Evolutionary conservation across 64 coral and sea anemone genomes (phyloP).

Genomic region (Exaiptasia diaphana): DNA sequence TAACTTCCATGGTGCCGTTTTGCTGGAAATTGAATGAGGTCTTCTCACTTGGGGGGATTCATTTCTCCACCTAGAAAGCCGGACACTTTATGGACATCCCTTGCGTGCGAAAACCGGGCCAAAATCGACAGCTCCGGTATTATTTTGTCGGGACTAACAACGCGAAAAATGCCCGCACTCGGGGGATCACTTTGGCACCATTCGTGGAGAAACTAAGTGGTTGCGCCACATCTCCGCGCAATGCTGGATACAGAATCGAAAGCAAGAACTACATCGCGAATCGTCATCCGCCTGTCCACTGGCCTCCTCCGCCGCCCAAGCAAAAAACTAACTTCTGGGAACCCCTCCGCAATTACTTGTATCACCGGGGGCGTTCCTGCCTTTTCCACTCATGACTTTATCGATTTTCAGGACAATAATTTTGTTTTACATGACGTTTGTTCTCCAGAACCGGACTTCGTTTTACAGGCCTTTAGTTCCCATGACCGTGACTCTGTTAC

Average conservation of each 20-base stretch:
- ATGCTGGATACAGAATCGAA: conserved; percentile 1
- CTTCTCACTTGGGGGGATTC: conserved; percentile 29
- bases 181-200: not conserved
- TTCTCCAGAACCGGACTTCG: not conserved
- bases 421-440: not conserved
- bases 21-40: conserved; percentile 34
- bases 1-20: conserved; percentile 31
- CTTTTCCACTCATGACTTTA: not conserved
- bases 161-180: not conserved
- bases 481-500: not conserved
- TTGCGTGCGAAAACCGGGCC: not conserved
- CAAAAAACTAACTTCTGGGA: conserved; percentile 15
- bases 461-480: not conserved
- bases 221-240: conserved; percentile 2
- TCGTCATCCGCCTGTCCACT: conserved; percentile 16
- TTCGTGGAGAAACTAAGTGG: conserved; percentile 2
- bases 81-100: conserved; percentile 20
- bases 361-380: not conserved
- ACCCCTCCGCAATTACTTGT: not conserved
- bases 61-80: conserved; percentile 38
- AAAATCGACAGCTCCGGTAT: not conserved
- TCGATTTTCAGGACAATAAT: not conserved
- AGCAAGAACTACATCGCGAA: conserved; percentile 14
- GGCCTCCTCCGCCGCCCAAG: not conserved
- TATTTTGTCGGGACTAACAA: conserved; percentile 33